phyloP scores from a whole-genome alignment of 35 echinoderm and acorn worm genomes.

The Heliocidaris tuberculata region DNA sequence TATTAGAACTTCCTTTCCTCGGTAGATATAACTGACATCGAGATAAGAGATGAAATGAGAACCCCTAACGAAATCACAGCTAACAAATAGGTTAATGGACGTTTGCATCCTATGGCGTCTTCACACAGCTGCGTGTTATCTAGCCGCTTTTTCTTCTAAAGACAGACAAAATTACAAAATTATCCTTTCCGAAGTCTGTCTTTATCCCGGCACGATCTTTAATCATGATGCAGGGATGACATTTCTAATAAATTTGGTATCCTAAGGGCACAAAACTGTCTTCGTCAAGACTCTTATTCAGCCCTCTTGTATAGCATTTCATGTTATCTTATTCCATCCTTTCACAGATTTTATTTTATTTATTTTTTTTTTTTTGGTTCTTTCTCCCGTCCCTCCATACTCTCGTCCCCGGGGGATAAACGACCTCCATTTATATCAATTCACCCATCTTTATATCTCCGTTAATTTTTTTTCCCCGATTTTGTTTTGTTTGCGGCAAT shows the following conservation, averaged over 20 bases:
- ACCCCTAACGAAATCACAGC: not conserved
- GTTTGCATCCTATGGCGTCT: not conserved
- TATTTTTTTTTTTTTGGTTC: too few relatives aligned
- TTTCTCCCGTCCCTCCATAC: too few relatives aligned
- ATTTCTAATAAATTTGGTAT: slow-evolving; percentile 48
- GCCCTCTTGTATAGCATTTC: not conserved
- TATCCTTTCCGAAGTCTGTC: not conserved
- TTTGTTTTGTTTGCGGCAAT: slow-evolving; percentile 15
- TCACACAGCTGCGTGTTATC: not conserved
- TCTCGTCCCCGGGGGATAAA: not conserved
- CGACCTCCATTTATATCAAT: slow-evolving; percentile 41
- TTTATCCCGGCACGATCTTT: not conserved
- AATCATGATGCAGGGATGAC: slow-evolving; percentile 21
- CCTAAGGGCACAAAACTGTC: not conserved
- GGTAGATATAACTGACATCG: not conserved
- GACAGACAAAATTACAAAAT: not conserved
- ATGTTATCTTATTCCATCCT: not conserved
- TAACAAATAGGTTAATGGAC: not conserved
- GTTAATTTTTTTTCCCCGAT: not conserved
- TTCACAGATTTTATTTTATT: not conserved
- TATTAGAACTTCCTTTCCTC: not conserved
- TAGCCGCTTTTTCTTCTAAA: not conserved
- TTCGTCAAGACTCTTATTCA: not conserved
- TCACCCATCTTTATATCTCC: slow-evolving; percentile 7
- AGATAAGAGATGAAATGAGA: not conserved